Base-by-base conservation (phyloP, 2,797 vertebrate genomes). In the Schizopygopsis pylzovi region DNA sequence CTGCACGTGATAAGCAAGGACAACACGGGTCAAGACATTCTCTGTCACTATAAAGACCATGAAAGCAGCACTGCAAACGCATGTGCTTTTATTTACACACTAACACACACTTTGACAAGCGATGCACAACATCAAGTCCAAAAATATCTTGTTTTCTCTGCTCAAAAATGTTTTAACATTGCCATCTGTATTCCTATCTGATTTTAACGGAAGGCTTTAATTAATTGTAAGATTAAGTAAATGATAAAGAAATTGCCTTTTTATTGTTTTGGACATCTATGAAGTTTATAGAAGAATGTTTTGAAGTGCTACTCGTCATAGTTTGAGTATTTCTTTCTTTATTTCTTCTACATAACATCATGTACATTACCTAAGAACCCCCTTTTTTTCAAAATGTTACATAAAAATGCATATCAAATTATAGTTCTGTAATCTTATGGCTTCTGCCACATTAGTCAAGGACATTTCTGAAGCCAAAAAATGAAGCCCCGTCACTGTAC, bases 1-100 rank as follows among this genome's bases (percentile, higher is more conserved):
- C 59, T 88, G 90, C 90, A 91, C 87, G 82, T 93, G 90, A 92
- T 89, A 47, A 6, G n/a, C 5, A 59, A 45, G 82, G 84, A 88
- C 6, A 39, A 37, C 52, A 54, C 72, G 85, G 89, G 85, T 71
- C 56, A 65, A 61, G 73, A 52, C 73, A 77, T 86, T 13, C 39
- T 84, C 39, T 54, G 76, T 45, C 22, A 81, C 68, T 37, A 43
- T 20, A 45, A 25, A 83, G 73, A 77, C 28, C n/a, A 72, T 83
- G 83, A 86, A 82, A 68, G 20, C 37, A 9, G 43, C 13, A n/a
- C 28, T 13, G 41, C 75, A 41, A 25, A 68, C n/a, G 28, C 68
- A 79, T 65, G 75, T 41, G 43, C 68, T 54, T 25, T 72, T 81
- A 41, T 79, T 39, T 83, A 76, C 63, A 59, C 52, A 54, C 2